Evolutionary conservation across 1,140 invertebrate genomes (phyloP).

Genomic region (Adoxophyes honmai): DNA sequence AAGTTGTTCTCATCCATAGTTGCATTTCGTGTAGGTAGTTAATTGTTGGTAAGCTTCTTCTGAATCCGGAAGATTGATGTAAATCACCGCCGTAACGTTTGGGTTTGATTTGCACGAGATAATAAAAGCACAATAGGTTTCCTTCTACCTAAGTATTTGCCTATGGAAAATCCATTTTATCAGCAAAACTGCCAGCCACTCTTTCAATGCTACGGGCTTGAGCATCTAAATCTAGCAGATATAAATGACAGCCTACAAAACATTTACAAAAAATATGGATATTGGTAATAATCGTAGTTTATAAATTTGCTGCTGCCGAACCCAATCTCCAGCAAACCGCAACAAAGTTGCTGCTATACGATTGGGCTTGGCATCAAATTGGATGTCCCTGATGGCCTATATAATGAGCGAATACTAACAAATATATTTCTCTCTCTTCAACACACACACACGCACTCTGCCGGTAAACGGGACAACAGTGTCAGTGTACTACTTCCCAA

Average conservation of each 20-base stretch:
- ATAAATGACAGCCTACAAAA: conserved; percentile 71
- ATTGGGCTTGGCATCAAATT: neutral
- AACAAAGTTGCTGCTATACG: neutral
- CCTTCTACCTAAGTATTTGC: conserved; percentile 16
- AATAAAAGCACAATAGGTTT: conserved; percentile 20
- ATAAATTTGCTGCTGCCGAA: conserved; percentile 1
- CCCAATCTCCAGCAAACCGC: neutral
- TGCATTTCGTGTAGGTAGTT: conserved; percentile 25
- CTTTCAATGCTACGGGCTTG: conserved; percentile 26
- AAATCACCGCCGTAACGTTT: conserved; percentile 30
- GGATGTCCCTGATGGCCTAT: conserved; percentile 19
- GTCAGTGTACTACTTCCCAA: conserved; percentile 95
- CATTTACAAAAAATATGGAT: conserved; percentile 71
- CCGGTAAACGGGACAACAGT: conserved; percentile 81
- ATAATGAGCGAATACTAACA: conserved; percentile 77
- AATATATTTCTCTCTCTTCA: conserved; percentile 63
- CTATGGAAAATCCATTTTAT: conserved; percentile 15
- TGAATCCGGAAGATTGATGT: conserved; percentile 26
- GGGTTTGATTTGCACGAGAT: conserved; percentile 40
- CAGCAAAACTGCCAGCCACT: conserved; percentile 22
- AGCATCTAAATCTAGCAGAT: conserved; percentile 21
- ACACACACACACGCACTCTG: conserved; percentile 62
- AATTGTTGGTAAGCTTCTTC: conserved; percentile 35
- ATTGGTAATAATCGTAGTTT: conserved; percentile 43
- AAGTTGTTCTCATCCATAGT: conserved; percentile 24